Conservation (phyloP, 2,888 invertebrate genomes). For the Chloroclystis v-ata region DNA sequence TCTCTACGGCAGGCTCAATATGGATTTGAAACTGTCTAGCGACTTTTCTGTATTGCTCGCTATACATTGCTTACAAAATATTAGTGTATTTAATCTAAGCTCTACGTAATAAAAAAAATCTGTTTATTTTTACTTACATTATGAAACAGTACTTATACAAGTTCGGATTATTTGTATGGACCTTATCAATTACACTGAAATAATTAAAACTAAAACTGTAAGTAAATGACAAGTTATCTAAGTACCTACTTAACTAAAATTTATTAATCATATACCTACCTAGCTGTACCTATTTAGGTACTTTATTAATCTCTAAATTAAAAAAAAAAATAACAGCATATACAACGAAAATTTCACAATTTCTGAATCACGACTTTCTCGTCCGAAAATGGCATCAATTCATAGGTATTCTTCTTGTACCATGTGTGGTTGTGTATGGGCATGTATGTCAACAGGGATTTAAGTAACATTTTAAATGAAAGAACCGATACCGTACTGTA, state of each 20-base stretch:
- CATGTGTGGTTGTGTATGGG: conserved; percentile 15
- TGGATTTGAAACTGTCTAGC: conserved; percentile 12
- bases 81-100: too few species aligned
- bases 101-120: too few species aligned
- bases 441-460: conserved; percentile 24
- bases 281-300: too few species aligned
- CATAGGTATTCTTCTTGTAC: conserved; percentile 12
- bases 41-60: neutral
- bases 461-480: conserved; percentile 16
- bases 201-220: too few species aligned
- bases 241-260: too few species aligned
- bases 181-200: too few species aligned
- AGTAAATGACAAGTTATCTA: too few species aligned
- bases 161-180: too few species aligned
- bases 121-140: neutral
- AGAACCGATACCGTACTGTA: too few species aligned
- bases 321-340: neutral
- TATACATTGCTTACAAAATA: conserved; percentile 14
- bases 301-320: too few species aligned
- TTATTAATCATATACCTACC: too few species aligned
- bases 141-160: too few species aligned
- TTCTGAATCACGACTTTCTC: conserved; percentile 27
- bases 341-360: conserved; percentile 9
- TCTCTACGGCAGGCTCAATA: conserved; percentile 1
- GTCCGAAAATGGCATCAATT: conserved; percentile 18